Conservation (phyloP, 2,113 vertebrate genomes). For the Australoheros scitulus region DNA sequence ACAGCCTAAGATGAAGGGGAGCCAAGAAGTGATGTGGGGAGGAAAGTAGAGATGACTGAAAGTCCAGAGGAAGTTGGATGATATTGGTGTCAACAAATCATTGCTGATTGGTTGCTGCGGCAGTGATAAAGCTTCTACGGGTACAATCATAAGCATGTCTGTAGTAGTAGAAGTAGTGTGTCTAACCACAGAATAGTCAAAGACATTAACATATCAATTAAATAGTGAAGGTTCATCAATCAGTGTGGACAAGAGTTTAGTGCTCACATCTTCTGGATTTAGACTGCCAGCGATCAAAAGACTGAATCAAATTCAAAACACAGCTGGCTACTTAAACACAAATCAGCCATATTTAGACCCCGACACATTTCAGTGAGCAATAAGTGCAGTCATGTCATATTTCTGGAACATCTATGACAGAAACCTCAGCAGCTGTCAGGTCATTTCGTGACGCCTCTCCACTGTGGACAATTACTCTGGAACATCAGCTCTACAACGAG, state of each 20-base stretch:
- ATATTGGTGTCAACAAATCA: slow-evolving; percentile 55
- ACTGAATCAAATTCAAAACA: slow-evolving; percentile 18
- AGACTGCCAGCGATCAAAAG: neutral
- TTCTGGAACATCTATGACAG: slow-evolving; percentile 42
- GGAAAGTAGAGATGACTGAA: slow-evolving; percentile 34
- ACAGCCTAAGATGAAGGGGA: slow-evolving; percentile 19
- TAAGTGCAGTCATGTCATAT: slow-evolving; percentile 64
- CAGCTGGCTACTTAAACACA: neutral
- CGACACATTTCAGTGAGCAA: slow-evolving; percentile 31
- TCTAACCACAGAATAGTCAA: neutral
- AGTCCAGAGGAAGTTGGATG: slow-evolving; percentile 48
- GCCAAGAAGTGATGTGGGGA: slow-evolving; percentile 9
- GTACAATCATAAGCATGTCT: neutral
- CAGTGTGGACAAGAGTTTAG: neutral
- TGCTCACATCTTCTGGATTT: neutral
- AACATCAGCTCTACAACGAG: slow-evolving; percentile 28
- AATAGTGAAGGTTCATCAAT: neutral
- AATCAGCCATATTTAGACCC: slow-evolving; percentile 11
- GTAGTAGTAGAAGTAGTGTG: too few relatives aligned
- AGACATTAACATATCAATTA: slow-evolving; percentile 5
- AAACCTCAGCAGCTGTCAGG: slow-evolving; percentile 44
- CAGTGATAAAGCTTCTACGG: neutral
- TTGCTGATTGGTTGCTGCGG: slow-evolving; percentile 46
- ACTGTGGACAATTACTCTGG: slow-evolving; percentile 31
- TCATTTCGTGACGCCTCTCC: slow-evolving; percentile 27